A percentile compares a stretch with the other conserved stretches of the same genome.
Conservation (phyloP, 2,113 vertebrate genomes). For the Semicossyphus pulcher region DNA sequence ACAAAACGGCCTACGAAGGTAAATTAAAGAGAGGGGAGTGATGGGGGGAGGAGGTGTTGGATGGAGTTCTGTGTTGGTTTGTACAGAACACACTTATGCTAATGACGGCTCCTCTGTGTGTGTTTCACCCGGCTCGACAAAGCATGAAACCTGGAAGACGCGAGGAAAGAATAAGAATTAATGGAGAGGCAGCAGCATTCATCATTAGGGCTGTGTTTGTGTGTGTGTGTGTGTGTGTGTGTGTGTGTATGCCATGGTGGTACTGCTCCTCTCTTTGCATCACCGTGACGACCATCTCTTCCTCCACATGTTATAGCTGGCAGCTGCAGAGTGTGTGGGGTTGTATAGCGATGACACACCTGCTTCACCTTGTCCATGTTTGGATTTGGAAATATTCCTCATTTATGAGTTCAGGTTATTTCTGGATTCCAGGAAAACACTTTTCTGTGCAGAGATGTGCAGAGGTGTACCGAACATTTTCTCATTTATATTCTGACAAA, state of each 20-base stretch:
- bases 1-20: neutral
- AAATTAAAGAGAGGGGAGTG: neutral
- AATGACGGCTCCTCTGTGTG: neutral
- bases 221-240: constrained; percentile 8
- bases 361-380: neutral
- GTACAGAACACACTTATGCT: constrained; percentile 2
- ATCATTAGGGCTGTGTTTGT: constrained; percentile 5
- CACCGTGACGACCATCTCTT: constrained; percentile 20
- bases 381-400: neutral
- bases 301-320: constrained; percentile 28
- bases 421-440: neutral
- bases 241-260: neutral
- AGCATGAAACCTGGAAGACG: constrained; percentile 7
- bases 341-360: constrained; percentile 14
- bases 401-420: neutral
- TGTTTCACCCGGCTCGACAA: constrained; percentile 8
- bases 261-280: constrained; percentile 1
- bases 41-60: neutral
- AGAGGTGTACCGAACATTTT: neutral
- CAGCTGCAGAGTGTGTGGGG: neutral
- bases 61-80: neutral
- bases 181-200: neutral
- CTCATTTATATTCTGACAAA: neutral
- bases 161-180: constrained; percentile 7
- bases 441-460: neutral